Base-by-base conservation (phyloP, 1,140 invertebrate species). In the Eupristina koningsbergeri region DNA sequence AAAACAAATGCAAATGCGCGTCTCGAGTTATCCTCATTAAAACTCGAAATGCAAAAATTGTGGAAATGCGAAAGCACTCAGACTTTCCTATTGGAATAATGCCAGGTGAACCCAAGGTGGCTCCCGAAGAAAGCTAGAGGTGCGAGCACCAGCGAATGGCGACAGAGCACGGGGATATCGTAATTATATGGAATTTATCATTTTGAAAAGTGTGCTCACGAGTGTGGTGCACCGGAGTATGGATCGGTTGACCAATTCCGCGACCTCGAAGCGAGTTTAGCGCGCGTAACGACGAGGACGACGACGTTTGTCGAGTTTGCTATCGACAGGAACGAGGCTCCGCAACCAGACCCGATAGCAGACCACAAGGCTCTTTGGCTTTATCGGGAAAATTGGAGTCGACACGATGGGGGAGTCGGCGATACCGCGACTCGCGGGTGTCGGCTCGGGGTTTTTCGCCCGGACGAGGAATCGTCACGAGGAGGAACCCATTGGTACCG, bases 201-300 rank as follows among this genome's bases (percentile, higher is more conserved):
- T 31, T 31, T 31, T 29, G 31, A 11, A n/a, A 13, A 11, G 29
- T 11, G 11, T 26, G 26, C 13, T 58, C 53, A 13, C 53, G 53
- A 58, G 22, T 58, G 26, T 13, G 5, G 53, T 58, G 22, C 22
- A 58, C 53, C 53, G 26, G 53, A 58, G n/a, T n/a, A n/a, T n/a
- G n/a, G n/a, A 58, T 58, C 7, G 9, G 22, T 58, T 58, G 53
- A 13, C 22, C 53, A 58, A 58, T 58, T 58, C 26, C 53, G 53
- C 53, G 53, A 22, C 53, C 53, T 58, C 53, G 53, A 58, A 26
- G 19, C 36, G 0, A 29, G 69, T 69, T 39, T n/a, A 19, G 80
- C 36, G 58, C 58, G 41, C 81, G 58, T 77, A 76, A 77, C 74
- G n/a, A 50, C 45, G n/a, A n/a, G n/a, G n/a, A n/a, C n/a, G n/a